A percentile compares a stretch with the other conserved stretches of the same genome.
phyloP scores from a whole-genome alignment of 2,113 vertebrate genomes.

The Xerus inauris region DNA sequence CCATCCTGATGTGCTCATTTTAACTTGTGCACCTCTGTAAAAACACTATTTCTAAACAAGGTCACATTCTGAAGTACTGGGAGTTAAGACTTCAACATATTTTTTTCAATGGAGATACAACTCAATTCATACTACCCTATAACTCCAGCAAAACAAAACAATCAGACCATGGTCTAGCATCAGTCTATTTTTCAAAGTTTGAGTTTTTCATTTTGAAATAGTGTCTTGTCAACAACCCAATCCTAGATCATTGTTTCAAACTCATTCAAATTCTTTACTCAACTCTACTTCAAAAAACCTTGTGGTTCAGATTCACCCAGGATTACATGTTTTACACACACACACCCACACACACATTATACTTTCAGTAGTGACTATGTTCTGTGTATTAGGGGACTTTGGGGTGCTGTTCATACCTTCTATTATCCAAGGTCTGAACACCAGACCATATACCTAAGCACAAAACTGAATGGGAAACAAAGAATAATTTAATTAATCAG shows the following conservation, averaged over 20 bases:
- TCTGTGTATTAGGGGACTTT: not conserved
- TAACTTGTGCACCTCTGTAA: not conserved
- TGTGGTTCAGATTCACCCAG: not conserved
- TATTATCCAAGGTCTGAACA: not conserved
- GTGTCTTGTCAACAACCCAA: not conserved
- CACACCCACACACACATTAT: not conserved
- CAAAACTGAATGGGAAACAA: not conserved
- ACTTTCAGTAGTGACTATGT: not conserved
- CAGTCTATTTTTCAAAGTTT: not conserved
- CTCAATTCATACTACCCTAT: not conserved
- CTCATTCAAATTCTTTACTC: not conserved
- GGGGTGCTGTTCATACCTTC: not conserved
- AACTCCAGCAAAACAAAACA: not conserved
- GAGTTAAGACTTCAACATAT: not conserved
- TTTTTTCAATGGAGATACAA: not conserved
- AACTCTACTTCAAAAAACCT: not conserved
- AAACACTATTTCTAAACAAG: not conserved
- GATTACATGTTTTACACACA: not conserved
- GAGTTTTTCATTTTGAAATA: not conserved
- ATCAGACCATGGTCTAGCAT: not conserved
- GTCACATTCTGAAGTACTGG: not conserved
- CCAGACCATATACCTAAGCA: not conserved
- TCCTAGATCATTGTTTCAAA: not conserved
- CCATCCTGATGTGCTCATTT: not conserved
- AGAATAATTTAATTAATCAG: not conserved